Conservation (phyloP, 1,140 invertebrate genomes). For the Macrocentrus cingulum region DNA sequence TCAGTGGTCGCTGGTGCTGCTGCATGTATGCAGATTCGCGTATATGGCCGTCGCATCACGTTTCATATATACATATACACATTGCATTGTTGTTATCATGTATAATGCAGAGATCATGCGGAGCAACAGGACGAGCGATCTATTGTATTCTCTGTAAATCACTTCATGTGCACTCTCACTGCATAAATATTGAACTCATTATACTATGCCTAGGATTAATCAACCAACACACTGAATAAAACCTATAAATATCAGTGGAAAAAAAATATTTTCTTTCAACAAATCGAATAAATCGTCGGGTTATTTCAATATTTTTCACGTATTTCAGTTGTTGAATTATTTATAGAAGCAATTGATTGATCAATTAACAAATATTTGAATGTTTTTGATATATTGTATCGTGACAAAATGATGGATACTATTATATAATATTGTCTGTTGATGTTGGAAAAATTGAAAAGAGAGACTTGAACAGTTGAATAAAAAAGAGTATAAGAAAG, state of each 20-base stretch:
- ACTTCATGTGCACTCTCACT: slow-evolving; percentile 3
- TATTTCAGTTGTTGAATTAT: too few relatives aligned
- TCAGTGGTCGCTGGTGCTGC: too few relatives aligned
- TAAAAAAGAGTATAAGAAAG: slow-evolving; percentile 20
- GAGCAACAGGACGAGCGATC: not conserved
- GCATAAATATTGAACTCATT: slow-evolving; percentile 7
- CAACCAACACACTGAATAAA: slow-evolving; percentile 8
- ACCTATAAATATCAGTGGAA: too few relatives aligned
- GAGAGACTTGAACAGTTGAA: slow-evolving; percentile 21
- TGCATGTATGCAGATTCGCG: slow-evolving; percentile 16
- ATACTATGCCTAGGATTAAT: not conserved
- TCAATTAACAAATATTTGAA: too few relatives aligned
- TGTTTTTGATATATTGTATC: too few relatives aligned
- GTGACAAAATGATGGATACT: too few relatives aligned
- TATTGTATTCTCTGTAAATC: not conserved
- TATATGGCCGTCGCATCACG: slow-evolving; percentile 29
- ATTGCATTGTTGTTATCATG: slow-evolving; percentile 11
- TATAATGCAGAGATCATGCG: slow-evolving; percentile 5
- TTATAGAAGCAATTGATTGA: too few relatives aligned
- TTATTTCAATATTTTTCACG: too few relatives aligned
- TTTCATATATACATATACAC: slow-evolving; percentile 18
- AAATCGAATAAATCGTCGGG: too few relatives aligned
- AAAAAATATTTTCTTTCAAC: too few relatives aligned
- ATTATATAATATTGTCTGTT: too few relatives aligned
- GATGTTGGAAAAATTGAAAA: not conserved